Conservation (phyloP, 2,113 vertebrate genomes). For the Lonchura striata region DNA sequence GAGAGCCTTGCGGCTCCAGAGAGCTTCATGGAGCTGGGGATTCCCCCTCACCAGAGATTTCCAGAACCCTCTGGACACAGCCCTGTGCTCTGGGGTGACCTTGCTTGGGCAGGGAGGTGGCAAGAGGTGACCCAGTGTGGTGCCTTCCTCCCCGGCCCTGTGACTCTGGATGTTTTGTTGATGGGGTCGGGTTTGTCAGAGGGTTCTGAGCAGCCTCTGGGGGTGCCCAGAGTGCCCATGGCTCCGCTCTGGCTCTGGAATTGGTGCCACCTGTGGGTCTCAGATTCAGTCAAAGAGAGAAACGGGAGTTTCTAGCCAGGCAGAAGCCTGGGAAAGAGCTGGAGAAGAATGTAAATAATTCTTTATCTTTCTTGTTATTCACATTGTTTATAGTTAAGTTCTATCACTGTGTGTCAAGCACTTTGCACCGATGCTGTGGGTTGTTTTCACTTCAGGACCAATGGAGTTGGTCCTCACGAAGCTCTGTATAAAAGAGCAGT, state of each 20-base stretch:
- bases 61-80: background rate
- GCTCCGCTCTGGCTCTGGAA: background rate
- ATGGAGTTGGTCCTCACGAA: too few species aligned
- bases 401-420: too few species aligned
- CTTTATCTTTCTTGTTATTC: too few species aligned
- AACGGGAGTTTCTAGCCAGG: too few species aligned
- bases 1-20: background rate
- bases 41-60: background rate
- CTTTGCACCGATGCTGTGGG: too few species aligned
- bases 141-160: background rate
- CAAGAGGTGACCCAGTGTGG: background rate
- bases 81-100: background rate
- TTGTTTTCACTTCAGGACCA: too few species aligned
- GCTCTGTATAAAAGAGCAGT: too few species aligned
- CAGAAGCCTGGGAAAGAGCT: too few species aligned
- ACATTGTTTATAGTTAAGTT: too few species aligned
- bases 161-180: background rate
- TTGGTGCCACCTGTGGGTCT: too few species aligned
- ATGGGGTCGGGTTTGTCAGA: background rate
- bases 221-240: accelerated
- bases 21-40: background rate
- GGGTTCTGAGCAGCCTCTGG: background rate
- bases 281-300: too few species aligned
- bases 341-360: too few species aligned
- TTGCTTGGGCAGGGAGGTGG: background rate